Evolutionary conservation across 2,797 vertebrate genomes (phyloP).

Genomic region (Craterocephalus amniculus): DNA sequence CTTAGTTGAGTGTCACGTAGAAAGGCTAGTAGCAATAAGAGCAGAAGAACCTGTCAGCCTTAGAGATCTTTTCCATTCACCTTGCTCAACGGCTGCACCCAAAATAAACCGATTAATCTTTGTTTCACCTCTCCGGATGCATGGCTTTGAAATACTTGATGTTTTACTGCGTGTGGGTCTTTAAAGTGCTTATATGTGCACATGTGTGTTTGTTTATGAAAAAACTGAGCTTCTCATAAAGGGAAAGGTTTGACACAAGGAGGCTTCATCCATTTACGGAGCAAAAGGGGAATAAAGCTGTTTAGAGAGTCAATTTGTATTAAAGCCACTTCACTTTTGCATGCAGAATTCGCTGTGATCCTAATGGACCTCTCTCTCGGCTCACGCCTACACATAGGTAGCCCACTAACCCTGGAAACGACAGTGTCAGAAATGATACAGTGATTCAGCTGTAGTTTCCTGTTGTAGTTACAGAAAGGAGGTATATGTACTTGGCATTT

Average conservation of each 20-base stretch:
- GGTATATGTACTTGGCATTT: constrained; percentile 9
- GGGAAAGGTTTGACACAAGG: constrained; percentile 2
- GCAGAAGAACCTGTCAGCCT: constrained; percentile 42
- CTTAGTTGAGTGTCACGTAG: constrained; percentile 39
- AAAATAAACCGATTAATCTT: constrained; percentile 63
- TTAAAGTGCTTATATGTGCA: neutral
- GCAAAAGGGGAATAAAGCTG: constrained; percentile 37
- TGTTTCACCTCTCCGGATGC: constrained; percentile 36
- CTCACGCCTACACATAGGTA: constrained; percentile 51
- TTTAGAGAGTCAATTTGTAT: constrained; percentile 54
- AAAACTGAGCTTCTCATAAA: neutral
- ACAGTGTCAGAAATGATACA: constrained; percentile 33
- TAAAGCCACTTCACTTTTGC: constrained; percentile 18
- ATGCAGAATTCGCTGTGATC: neutral
- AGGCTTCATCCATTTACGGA: constrained; percentile 33
- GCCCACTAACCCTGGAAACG: constrained; percentile 11
- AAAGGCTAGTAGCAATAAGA: constrained; percentile 38
- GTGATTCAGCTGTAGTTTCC: constrained; percentile 41
- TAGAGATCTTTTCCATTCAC: constrained; percentile 20
- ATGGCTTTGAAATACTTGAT: constrained; percentile 43
- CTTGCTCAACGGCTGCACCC: constrained; percentile 4
- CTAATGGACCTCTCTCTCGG: constrained; percentile 13
- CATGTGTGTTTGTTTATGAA: constrained; percentile 21
- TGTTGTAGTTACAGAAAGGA: constrained; percentile 4
- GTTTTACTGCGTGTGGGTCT: constrained; percentile 19